Percentiles rank a stretch among this genome's conserved stretches.
phyloP scores from a whole-genome alignment of 2,797 vertebrate genomes.

The Rachycentron canadum region DNA sequence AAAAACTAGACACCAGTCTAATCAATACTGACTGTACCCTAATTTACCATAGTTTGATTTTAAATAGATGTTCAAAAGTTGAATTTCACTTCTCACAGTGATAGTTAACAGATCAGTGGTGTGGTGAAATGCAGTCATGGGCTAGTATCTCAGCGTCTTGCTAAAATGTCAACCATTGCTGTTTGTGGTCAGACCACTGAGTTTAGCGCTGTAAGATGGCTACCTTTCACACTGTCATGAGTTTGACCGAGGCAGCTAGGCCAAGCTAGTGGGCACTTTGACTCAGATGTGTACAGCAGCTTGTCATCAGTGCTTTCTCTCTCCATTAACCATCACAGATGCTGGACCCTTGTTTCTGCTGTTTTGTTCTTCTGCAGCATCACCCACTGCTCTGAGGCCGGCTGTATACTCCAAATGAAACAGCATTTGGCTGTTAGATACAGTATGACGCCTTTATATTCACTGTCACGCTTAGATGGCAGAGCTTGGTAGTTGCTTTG shows the following conservation, averaged over 20 bases:
- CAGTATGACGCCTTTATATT: background rate
- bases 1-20: background rate
- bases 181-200: background rate
- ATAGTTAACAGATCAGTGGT: background rate
- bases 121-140: background rate
- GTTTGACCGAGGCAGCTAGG: constrained; percentile 11
- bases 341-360: constrained; percentile 8
- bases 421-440: constrained; percentile 9
- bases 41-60: background rate
- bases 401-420: constrained; percentile 41
- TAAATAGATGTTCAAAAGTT: background rate
- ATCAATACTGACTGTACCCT: background rate
- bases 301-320: constrained; percentile 42
- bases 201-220: background rate
- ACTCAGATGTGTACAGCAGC: constrained; percentile 17
- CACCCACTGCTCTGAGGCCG: constrained; percentile 16
- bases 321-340: constrained; percentile 57
- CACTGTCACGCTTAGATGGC: background rate
- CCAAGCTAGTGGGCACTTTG: constrained; percentile 24
- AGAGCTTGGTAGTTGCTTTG: background rate
- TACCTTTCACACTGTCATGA: constrained; percentile 54
- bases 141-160: constrained; percentile 3
- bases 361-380: background rate
- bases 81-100: background rate
- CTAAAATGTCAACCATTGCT: background rate